Evolutionary conservation across 2,797 vertebrate genomes (phyloP).

Genomic region (Fistularia commersonii): DNA sequence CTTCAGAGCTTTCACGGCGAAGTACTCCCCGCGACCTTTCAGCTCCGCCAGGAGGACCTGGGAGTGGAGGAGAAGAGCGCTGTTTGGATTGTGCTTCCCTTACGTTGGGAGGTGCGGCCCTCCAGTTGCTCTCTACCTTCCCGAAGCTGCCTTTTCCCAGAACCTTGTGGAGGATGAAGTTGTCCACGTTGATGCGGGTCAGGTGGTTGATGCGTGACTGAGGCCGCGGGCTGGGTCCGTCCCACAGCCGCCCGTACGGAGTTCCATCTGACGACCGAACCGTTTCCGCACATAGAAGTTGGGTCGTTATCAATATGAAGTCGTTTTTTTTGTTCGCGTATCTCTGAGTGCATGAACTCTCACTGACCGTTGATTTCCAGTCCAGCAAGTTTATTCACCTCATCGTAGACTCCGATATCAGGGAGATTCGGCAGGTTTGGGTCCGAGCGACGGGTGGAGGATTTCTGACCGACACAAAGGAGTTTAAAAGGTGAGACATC

Average conservation of each 20-base stretch:
- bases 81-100: no score
- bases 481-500: neutral
- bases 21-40: conserved; percentile 87
- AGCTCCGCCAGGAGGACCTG: conserved; percentile 95
- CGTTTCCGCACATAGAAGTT: conserved; percentile 7
- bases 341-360: neutral
- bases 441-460: conserved; percentile 82
- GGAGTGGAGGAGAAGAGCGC: neutral
- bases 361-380: conserved; percentile 66
- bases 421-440: conserved; percentile 58
- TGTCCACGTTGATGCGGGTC: conserved; percentile 81
- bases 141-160: conserved; percentile 98
- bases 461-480: conserved; percentile 66
- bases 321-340: neutral
- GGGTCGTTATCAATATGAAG: neutral
- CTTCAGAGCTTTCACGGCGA: conserved; percentile 94
- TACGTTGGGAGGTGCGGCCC: no score
- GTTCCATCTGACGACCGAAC: conserved; percentile 62
- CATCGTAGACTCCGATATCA: conserved; percentile 87
- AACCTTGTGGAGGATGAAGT: conserved; percentile 92
- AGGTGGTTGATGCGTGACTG: conserved; percentile 70
- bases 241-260: conserved; percentile 88
- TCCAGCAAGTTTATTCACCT: conserved; percentile 79
- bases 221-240: conserved; percentile 71
- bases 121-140: conserved; percentile 77